These are phyloP conservation scores for Bubo blakistoni DNA, from an alignment of 2,113 vertebrate genomes.

Conservation along the genomic window DNA sequence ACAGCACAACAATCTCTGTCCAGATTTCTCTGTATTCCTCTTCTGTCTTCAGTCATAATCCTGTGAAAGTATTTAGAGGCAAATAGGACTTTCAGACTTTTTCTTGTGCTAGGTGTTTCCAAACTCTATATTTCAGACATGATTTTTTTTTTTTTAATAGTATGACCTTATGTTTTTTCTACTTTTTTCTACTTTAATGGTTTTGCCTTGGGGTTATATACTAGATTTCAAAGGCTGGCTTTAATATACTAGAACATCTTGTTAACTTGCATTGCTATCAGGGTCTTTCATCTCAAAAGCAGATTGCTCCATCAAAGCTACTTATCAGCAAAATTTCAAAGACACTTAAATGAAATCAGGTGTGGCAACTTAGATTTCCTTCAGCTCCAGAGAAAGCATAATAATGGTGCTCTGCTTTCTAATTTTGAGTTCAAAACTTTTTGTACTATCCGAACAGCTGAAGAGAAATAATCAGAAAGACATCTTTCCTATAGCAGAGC, in stretches of 20 bases:
- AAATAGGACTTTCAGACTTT: not conserved
- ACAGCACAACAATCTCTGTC: not conserved
- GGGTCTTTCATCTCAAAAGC: not conserved
- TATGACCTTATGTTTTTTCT: not conserved
- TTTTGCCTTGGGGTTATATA: not conserved
- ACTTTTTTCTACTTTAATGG: not conserved
- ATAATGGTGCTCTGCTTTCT: not conserved
- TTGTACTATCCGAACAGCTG: not conserved
- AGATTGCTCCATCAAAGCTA: not conserved
- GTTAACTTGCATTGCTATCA: not conserved
- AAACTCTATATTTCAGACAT: not conserved
- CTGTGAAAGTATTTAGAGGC: not conserved
- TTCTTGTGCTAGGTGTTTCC: not conserved
- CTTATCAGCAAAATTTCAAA: constrained; percentile 19
- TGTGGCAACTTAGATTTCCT: not conserved
- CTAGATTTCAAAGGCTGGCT: not conserved
- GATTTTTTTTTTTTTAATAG: not conserved
- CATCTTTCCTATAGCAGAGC: not conserved
- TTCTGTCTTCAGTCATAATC: not conserved
- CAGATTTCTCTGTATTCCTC: not conserved
- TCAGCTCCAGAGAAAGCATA: not conserved
- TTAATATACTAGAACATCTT: not conserved
- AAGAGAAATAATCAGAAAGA: not conserved
- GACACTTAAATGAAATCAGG: not conserved
- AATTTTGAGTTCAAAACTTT: not conserved